A percentile compares a stretch with the other conserved stretches of the same genome.
phyloP scores from a whole-genome alignment of 2,113 vertebrate species.

The Addax nasomaculatus region DNA sequence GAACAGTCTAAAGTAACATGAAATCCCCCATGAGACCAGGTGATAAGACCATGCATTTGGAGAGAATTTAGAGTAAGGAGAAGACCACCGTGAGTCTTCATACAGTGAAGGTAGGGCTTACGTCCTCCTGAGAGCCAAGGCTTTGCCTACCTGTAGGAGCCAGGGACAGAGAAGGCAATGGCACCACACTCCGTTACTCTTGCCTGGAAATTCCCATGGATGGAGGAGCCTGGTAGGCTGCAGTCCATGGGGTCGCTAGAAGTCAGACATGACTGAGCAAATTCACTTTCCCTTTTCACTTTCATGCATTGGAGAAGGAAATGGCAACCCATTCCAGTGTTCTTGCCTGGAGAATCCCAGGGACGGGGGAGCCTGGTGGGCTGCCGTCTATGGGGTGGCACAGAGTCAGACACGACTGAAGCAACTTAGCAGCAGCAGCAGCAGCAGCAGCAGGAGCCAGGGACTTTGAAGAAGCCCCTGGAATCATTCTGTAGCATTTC shows the following conservation, averaged over 20 bases:
- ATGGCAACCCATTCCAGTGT: too few species aligned
- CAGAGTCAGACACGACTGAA: too few species aligned
- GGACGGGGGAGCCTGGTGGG: too few species aligned
- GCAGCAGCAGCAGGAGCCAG: background rate
- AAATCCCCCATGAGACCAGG: background rate
- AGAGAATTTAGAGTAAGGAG: background rate
- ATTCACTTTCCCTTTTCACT: too few species aligned
- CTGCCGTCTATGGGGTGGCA: too few species aligned
- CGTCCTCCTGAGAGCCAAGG: background rate
- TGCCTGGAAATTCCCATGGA: too few species aligned
- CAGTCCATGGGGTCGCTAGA: too few species aligned
- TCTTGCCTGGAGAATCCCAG: too few species aligned
- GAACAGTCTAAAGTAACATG: background rate
- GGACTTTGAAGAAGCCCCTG: background rate
- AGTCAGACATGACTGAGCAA: too few species aligned
- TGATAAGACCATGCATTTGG: background rate
- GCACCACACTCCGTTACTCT: too few species aligned
- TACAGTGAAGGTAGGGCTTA: background rate
- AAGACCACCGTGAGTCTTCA: background rate
- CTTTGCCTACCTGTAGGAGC: background rate
- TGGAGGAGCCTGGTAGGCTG: too few species aligned
- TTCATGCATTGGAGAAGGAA: too few species aligned
- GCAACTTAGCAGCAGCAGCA: background rate
- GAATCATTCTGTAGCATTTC: constrained; percentile 1
- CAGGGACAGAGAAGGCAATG: background rate